phyloP scores from a whole-genome alignment of 2,113 vertebrate genomes.

The Leucopsar rothschildi region DNA sequence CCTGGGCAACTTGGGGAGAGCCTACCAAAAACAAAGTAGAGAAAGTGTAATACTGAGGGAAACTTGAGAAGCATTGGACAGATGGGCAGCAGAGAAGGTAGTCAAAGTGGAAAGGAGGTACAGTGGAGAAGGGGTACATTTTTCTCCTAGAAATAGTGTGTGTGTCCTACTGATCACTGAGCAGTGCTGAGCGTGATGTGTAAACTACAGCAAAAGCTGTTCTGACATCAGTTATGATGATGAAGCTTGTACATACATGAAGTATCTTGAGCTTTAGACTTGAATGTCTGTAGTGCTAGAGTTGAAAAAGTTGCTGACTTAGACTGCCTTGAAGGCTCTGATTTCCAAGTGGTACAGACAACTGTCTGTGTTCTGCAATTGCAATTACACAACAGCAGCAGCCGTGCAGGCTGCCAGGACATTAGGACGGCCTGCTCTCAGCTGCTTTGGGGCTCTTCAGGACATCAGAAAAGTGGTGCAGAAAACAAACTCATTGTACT shows the following conservation, averaged over 20 bases:
- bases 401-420: background rate
- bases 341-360: constrained; percentile 46
- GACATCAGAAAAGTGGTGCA: background rate
- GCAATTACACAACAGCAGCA: constrained; percentile 19
- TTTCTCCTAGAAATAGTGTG: background rate
- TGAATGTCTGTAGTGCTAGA: background rate
- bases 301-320: constrained; percentile 43
- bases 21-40: background rate
- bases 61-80: background rate
- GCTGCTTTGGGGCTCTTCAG: background rate
- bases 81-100: background rate
- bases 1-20: background rate
- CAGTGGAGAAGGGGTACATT: background rate
- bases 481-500: background rate
- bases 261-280: background rate
- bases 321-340: background rate
- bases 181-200: background rate
- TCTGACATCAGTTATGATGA: background rate
- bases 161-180: background rate
- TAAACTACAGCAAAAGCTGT: background rate
- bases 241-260: background rate
- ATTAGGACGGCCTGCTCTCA: background rate
- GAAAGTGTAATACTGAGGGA: background rate
- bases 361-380: constrained; percentile 35
- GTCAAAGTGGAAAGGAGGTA: background rate